Conservation (phyloP, 2,113 vertebrate genomes). For the Propithecus coquereli region DNA sequence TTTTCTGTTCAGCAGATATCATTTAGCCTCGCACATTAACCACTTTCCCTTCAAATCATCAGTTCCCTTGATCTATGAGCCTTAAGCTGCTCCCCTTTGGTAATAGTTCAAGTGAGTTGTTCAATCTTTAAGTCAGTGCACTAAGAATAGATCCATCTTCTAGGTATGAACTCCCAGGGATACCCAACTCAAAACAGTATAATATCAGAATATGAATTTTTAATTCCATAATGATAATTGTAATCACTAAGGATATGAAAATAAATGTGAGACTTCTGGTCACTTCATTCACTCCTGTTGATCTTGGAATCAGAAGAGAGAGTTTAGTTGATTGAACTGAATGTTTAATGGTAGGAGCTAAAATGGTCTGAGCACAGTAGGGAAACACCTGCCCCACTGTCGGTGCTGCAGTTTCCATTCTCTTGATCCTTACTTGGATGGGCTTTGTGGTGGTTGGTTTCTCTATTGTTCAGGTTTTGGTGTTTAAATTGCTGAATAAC, state of each 20-base stretch:
- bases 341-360: neutral
- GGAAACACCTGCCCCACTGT: neutral
- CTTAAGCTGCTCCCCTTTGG: neutral
- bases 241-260: neutral
- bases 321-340: neutral
- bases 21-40: neutral
- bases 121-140: neutral
- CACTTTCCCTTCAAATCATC: neutral
- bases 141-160: neutral
- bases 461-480: neutral
- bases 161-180: neutral
- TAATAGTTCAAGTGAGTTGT: neutral
- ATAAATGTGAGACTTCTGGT: neutral
- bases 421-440: fast-evolving
- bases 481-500: neutral
- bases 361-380: neutral
- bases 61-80: fast-evolving
- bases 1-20: neutral
- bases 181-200: neutral
- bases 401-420: neutral
- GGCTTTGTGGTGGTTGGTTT: neutral
- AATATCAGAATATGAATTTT: neutral
- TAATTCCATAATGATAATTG: neutral
- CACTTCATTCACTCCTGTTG: neutral
- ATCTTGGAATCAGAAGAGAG: neutral